Percentiles rank a stretch among this genome's conserved stretches.
Evolutionary conservation across 2,888 invertebrate species (phyloP).

Genomic region (Carterocephalus palaemon): DNA sequence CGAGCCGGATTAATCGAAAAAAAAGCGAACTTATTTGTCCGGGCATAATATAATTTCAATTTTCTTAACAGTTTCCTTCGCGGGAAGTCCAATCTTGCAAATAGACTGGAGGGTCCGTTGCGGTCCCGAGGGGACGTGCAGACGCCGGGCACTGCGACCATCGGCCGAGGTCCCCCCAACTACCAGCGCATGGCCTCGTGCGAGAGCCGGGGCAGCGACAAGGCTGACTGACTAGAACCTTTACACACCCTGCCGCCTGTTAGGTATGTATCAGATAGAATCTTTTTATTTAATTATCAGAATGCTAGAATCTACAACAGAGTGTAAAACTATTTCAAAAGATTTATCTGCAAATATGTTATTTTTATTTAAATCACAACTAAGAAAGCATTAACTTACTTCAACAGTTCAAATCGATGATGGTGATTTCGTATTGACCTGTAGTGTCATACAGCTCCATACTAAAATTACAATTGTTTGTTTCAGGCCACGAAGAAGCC

Average conservation of each 20-base stretch:
- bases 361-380: slow-evolving; percentile 7
- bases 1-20: no score
- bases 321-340: no score
- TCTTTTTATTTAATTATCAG: no score
- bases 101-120: slow-evolving; percentile 67
- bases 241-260: slow-evolving; percentile 77
- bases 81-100: slow-evolving; percentile 85
- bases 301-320: no score
- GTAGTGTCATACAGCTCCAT: no score
- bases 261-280: slow-evolving; percentile 43
- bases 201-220: slow-evolving; percentile 87
- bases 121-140: slow-evolving; percentile 79
- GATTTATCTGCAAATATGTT: neutral
- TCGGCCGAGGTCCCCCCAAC: slow-evolving; percentile 83
- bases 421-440: neutral
- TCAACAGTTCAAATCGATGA: neutral
- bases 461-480: slow-evolving; percentile 1
- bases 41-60: neutral
- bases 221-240: slow-evolving; percentile 92
- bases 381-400: no score
- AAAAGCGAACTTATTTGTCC: no score
- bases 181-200: slow-evolving; percentile 93
- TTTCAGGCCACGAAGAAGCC: slow-evolving; percentile 70
- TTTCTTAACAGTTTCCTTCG: slow-evolving; percentile 88
- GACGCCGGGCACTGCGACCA: slow-evolving; percentile 84